Conservation (phyloP, 1,140 invertebrate species). For the roundworm (Caenorhabditis elegans) region WBcel235 BX284604.4:8340001-8340500, state of each 20-base stretch:
- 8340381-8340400: not conserved
- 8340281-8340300: not conserved
- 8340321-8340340: not conserved
- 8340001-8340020: too few species aligned
- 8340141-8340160: not conserved
- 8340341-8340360: slow-evolving; percentile 2
- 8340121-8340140: not conserved
- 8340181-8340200: slow-evolving; percentile 23
- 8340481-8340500: not conserved
- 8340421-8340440: not conserved
- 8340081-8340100: too few species aligned
- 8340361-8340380: not conserved
- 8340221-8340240: not conserved
- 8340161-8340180: not conserved
- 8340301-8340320: not conserved
- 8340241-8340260: slow-evolving; percentile 9
- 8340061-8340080: too few species aligned
- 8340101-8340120: too few species aligned
- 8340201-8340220: not conserved
- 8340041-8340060: too few species aligned
- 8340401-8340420: not conserved
- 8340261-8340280: slow-evolving; percentile 5
- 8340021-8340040: too few species aligned
- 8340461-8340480: not conserved
- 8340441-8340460: not conserved